Base-by-base conservation (phyloP, 2,888 invertebrate genomes). In the Callyntrura sp. region DNA sequence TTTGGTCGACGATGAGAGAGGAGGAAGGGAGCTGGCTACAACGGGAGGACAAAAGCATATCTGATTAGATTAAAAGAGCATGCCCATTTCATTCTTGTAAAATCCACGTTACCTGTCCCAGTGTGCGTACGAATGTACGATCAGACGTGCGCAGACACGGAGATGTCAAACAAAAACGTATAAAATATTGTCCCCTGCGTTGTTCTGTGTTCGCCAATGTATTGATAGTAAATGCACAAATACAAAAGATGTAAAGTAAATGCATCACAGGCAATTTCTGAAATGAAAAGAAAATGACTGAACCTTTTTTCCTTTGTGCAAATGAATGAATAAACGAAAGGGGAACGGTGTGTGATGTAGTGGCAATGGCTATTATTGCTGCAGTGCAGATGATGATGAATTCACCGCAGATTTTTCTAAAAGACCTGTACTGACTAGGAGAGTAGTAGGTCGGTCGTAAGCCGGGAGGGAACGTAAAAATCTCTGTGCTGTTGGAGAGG, bases 221-320 rank as follows among this genome's bases (percentile, higher is more conserved):
- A 73, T 88, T 88, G 88, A 88, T 88, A 88, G 62, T 14, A 83
- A 88, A 83, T 88, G 88, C 76, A 83, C 88, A 88, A 88, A 88
- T 48, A 88, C 83, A 88, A 88, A 88, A 70, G 82, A 57, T 8
- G 14, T n/a, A 73, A 73, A 88, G 55, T 65, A 82, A 88, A 88
- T 82, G 82, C 62, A 82, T 82, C 45, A 82, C 9, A 73, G 78
- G 86, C 51, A 87, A 87, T 87, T 81, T 65, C 48, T 57, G 82
- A 82, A 88, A 35, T 60, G 82, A 79, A 79, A 79, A 79, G 43
- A 57, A 76, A 79, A 78, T 28, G 60, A 79, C 28, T 20, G 51
- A 81, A 73, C 60, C 60, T 88, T 88, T 87, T 85, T 57, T 70
- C 17, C n/a, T 17, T 25, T 51, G 20, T n/a, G 43, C 35, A 35